phyloP scores from a whole-genome alignment of 2,888 invertebrate genomes.

The Acanthosepion lycidas region DNA sequence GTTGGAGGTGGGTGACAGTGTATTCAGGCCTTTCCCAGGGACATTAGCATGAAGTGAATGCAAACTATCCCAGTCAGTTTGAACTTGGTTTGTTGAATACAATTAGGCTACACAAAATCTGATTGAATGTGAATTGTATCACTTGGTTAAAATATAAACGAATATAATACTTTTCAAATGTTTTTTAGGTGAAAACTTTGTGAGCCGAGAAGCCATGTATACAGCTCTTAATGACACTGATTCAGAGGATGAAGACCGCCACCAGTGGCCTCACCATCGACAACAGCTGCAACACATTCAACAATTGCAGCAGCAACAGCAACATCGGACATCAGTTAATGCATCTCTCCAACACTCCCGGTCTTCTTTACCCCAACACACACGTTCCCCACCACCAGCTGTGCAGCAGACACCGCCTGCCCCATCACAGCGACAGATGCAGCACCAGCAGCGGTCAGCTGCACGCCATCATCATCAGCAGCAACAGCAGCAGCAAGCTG shows the following conservation, averaged over 20 bases:
- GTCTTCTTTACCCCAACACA: neutral
- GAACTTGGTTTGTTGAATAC: no score
- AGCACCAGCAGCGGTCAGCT: slow-evolving; percentile 11
- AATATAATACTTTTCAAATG: neutral
- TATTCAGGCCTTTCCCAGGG: no score
- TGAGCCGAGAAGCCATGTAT: slow-evolving; percentile 39
- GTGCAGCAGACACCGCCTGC: neutral
- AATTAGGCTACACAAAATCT: neutral
- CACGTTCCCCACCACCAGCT: slow-evolving; percentile 24
- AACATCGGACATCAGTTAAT: slow-evolving; percentile 37
- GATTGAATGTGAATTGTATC: neutral
- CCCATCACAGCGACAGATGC: neutral
- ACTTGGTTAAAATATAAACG: neutral
- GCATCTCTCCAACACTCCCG: slow-evolving; percentile 8
- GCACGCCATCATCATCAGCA: slow-evolving; percentile 34
- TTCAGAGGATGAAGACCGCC: slow-evolving; percentile 38
- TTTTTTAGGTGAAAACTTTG: slow-evolving; percentile 44
- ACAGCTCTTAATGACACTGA: slow-evolving; percentile 34
- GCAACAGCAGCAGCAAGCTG: neutral
- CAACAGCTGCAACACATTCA: slow-evolving; percentile 41
- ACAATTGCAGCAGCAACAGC: slow-evolving; percentile 41
- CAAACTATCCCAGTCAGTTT: no score
- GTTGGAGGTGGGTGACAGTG: no score
- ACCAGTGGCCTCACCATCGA: slow-evolving; percentile 36
- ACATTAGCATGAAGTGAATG: no score